Evolutionary conservation across 1,140 invertebrate genomes (phyloP), one percentile per base, ranked within the genome.

Genomic region (Cyclargus thomasi): DNA sequence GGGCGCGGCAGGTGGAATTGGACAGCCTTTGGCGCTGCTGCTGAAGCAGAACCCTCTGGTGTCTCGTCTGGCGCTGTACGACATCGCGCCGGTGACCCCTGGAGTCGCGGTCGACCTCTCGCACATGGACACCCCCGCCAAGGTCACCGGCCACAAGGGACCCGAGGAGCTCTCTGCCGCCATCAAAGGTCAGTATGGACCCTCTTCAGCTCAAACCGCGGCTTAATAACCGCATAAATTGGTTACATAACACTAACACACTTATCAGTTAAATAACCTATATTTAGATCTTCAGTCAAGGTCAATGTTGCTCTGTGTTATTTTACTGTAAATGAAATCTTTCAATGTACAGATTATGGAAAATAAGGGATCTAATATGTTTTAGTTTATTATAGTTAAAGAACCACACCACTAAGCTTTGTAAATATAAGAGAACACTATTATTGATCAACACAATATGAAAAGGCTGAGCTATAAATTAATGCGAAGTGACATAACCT

Each of bases 101-200:
- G 99, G 99, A 73, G 98, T 99, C 17, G 98, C 97, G 69, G 97
- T 97, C 71, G 99, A 99, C 93, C 93, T 99, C 16, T 99, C 97
- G 17, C 99, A 99, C 91, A 99, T 99, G 81, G 95, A 99, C 77
- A 97, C 97, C 20, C 92, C 92, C 36, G 94, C 97, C 68, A 94
- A 95, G 87, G 96, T 99, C 39, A 94, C 93, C 65, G 97, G 96
- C 39, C 96, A 94, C 88, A 94, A 95, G 70, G 93, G 93, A 4
- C 91, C 94, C 22, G 95, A 97, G 1, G 92, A 97, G 77, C 91
- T 98, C 35, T 82, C 83, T 6, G 90, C 90, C 23, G 92, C 93
- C 29, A 90, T 94, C 69, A 92, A 93, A 93, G 88, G 94, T 94
- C 75, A 67, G 62, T 63, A 66, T 5, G 39, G 16, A 59, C 11